Conservation (phyloP, 2,113 vertebrate genomes). For the Phasianus colchicus region DNA sequence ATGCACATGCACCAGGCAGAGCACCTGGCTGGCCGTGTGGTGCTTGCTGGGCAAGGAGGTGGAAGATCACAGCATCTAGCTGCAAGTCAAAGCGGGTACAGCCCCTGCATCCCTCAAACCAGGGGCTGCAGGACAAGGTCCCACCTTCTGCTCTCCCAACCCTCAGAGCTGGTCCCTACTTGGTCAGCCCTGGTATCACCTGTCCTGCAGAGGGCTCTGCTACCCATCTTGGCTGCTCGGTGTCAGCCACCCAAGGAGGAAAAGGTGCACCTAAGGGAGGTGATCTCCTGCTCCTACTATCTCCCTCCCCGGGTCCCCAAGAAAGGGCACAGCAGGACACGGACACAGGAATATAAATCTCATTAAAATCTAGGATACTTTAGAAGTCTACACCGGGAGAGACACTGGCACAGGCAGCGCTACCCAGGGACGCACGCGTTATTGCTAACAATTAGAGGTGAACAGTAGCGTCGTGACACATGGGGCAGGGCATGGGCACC, state of each 20-base stretch:
- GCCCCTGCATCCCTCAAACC: background rate
- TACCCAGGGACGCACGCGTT: slow-evolving; percentile 56
- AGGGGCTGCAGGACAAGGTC: background rate
- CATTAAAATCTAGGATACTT: slow-evolving; percentile 84
- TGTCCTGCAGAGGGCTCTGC: background rate
- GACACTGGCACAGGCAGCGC: slow-evolving; percentile 59
- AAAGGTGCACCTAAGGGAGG: background rate
- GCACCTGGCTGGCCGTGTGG: slow-evolving; percentile 78
- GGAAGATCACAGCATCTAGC: slow-evolving; percentile 83
- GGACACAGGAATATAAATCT: slow-evolving; percentile 83
- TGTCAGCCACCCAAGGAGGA: background rate
- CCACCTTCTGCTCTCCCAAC: background rate
- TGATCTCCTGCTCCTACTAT: background rate
- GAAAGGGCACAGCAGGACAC: slow-evolving; percentile 57
- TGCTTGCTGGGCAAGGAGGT: slow-evolving; percentile 77
- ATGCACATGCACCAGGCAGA: slow-evolving; percentile 77
- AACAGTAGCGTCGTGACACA: slow-evolving; percentile 21
- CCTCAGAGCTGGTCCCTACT: background rate
- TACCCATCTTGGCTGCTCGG: background rate
- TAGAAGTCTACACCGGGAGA: slow-evolving; percentile 77
- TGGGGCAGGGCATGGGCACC: slow-evolving; percentile 64
- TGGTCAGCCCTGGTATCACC: background rate
- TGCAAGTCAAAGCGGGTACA: slow-evolving; percentile 32
- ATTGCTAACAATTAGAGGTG: slow-evolving; percentile 72
- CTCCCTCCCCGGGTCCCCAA: slow-evolving; percentile 1